Evolutionary conservation across 2,797 vertebrate genomes (phyloP).

Genomic region (Macroramphosus scolopax): DNA sequence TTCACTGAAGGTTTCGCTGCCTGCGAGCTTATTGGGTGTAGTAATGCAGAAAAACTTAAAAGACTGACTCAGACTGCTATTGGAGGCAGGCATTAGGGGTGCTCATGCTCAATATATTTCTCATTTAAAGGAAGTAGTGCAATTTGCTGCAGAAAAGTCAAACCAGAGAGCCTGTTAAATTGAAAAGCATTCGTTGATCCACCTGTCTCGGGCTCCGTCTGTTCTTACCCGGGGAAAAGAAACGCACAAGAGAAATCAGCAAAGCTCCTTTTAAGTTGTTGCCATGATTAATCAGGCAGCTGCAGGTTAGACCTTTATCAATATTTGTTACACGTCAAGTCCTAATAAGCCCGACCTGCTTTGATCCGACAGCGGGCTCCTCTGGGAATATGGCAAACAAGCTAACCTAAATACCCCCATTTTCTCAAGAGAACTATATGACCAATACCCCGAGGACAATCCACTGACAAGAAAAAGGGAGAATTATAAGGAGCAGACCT

Average conservation of each 20-base stretch:
- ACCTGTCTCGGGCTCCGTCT: constrained; percentile 51
- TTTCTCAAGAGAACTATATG: constrained; percentile 52
- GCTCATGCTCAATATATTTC: constrained; percentile 69
- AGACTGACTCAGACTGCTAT: constrained; percentile 62
- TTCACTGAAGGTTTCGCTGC: constrained; percentile 62
- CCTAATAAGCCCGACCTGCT: constrained; percentile 58
- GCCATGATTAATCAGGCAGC: constrained; percentile 60
- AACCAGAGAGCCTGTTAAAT: constrained; percentile 43
- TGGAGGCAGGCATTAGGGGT: constrained; percentile 56
- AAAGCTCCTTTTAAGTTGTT: constrained; percentile 51
- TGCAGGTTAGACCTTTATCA: constrained; percentile 69
- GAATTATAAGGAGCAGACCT: constrained; percentile 63
- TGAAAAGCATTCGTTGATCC: constrained; percentile 50
- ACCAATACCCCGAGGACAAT: constrained; percentile 62
- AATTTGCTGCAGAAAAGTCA: constrained; percentile 56
- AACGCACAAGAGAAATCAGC: constrained; percentile 56
- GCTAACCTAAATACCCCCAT: constrained; percentile 63
- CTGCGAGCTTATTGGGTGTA: constrained; percentile 65
- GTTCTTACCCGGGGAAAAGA: constrained; percentile 34
- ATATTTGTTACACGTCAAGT: constrained; percentile 70
- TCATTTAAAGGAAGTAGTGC: constrained; percentile 59
- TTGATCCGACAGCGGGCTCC: constrained; percentile 65
- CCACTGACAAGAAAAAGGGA: constrained; percentile 47
- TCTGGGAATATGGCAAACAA: constrained; percentile 59
- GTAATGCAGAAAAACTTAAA: constrained; percentile 71